A percentile compares a stretch with the other conserved stretches of the same genome.
Conservation (phyloP, 1,140 invertebrate genomes). For the Hylyphantes graminicola region DNA sequence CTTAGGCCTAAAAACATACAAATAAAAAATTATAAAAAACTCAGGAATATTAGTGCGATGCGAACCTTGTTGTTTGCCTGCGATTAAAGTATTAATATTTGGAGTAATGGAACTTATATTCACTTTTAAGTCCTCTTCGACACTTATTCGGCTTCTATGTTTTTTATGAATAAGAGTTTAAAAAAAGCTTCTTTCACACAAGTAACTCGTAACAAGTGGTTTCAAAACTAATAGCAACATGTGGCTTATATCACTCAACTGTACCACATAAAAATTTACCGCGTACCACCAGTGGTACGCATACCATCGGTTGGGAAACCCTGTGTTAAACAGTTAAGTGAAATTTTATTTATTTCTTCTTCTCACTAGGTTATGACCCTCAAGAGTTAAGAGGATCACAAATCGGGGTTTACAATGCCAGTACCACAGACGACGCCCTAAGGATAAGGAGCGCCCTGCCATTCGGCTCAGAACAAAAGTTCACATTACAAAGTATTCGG, state of each 20-base stretch:
- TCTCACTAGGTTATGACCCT: constrained; percentile 15
- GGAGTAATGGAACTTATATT: no score
- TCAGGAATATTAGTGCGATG: no score
- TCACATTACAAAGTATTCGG: neutral
- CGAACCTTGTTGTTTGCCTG: no score
- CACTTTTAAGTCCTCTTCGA: no score
- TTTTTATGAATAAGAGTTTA: no score
- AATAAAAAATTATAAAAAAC: neutral
- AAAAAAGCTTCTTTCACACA: no score
- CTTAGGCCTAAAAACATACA: neutral
- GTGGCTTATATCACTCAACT: neutral
- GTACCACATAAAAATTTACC: neutral
- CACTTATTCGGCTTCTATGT: no score
- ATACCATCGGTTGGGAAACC: no score
- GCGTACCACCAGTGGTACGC: neutral
- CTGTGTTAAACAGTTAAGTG: no score
- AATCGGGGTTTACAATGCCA: constrained; percentile 21
- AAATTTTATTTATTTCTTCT: neutral
- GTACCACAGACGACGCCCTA: neutral
- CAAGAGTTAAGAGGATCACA: neutral
- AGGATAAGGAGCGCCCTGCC: neutral
- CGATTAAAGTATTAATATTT: no score
- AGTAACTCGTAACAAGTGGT: no score
- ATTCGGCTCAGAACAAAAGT: neutral
- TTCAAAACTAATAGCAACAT: neutral